Conservation (phyloP, 1,140 invertebrate species). For the Leptinotarsa lineolata region DNA sequence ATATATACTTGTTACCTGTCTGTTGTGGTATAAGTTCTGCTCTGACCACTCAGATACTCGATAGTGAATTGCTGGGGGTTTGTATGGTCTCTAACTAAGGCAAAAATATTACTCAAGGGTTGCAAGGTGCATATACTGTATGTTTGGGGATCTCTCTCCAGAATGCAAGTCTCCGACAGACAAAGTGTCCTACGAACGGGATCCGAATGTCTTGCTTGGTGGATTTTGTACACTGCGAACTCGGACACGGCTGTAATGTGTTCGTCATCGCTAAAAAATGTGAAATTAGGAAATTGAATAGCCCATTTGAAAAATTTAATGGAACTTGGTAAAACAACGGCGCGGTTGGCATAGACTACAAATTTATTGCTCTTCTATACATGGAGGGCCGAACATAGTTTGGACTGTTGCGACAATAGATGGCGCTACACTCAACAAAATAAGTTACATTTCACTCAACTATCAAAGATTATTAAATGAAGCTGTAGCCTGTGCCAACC, state of each 20-base stretch:
- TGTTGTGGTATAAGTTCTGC: constrained; percentile 84
- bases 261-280: constrained; percentile 52
- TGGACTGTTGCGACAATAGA: no score
- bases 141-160: constrained; percentile 95
- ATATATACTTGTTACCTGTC: constrained; percentile 65
- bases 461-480: no score
- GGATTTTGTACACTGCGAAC: constrained; percentile 89
- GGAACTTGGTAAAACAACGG: no score
- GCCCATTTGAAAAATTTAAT: background rate
- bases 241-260: constrained; percentile 82
- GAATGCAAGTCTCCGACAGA: constrained; percentile 90
- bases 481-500: no score
- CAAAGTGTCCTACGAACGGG: constrained; percentile 87
- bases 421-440: no score
- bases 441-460: no score
- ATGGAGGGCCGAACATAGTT: no score
- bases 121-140: constrained; percentile 90
- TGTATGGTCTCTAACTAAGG: constrained; percentile 83
- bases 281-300: constrained; percentile 3
- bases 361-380: no score
- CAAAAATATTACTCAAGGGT: constrained; percentile 88
- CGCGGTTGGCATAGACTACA: no score
- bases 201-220: constrained; percentile 74
- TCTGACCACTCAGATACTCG: constrained; percentile 92
- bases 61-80: constrained; percentile 94